A percentile compares a stretch with the other conserved stretches of the same genome.
These are phyloP conservation scores for Eretmochelys imbricata DNA, from an alignment of 2,113 vertebrate species.

Conservation along the genomic window DNA sequence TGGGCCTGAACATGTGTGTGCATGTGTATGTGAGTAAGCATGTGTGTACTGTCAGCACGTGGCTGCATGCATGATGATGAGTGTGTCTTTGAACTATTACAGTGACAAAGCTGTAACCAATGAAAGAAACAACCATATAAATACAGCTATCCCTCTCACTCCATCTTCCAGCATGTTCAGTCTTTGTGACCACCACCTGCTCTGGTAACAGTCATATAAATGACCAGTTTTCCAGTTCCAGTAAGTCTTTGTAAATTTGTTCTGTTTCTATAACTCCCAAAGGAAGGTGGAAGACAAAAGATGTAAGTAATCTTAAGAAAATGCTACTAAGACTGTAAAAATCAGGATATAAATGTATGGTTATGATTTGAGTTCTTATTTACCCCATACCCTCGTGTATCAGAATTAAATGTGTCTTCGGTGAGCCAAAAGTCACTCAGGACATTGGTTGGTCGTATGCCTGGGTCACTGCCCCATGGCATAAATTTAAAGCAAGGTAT, in stretches of 20 bases:
- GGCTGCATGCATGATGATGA: neutral
- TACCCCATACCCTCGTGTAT: neutral
- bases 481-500: neutral
- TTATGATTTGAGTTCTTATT: neutral
- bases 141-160: neutral
- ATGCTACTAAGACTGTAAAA: neutral
- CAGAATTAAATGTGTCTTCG: neutral
- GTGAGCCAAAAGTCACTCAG: neutral
- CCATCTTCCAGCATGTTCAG: neutral
- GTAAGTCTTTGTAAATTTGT: neutral
- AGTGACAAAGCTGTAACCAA: neutral
- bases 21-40: neutral
- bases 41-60: neutral
- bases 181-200: neutral
- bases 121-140: neutral
- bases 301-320: neutral
- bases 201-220: neutral
- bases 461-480: neutral
- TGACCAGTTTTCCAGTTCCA: neutral
- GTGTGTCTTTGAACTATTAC: neutral
- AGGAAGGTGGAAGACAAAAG: neutral
- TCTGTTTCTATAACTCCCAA: neutral
- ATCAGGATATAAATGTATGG: neutral
- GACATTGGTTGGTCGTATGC: neutral
- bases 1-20: neutral